A percentile compares a stretch with the other conserved stretches of the same genome.
Conservation (phyloP, 2,113 vertebrate genomes). For the Plotosus lineatus region DNA sequence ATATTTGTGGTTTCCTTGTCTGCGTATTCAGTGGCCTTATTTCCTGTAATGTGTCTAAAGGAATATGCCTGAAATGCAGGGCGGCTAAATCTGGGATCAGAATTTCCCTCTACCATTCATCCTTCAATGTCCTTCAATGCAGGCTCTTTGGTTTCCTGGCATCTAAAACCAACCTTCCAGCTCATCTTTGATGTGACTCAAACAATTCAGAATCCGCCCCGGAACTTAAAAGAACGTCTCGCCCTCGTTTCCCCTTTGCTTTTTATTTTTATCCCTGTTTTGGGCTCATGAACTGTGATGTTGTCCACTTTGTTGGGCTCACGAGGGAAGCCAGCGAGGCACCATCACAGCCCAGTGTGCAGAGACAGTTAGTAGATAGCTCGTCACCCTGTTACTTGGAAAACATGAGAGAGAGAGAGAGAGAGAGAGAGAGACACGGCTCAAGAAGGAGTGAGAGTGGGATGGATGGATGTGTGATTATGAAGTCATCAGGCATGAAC, state of each 20-base stretch:
- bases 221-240: constrained; percentile 59
- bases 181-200: constrained; percentile 75
- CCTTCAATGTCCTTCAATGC: constrained; percentile 72
- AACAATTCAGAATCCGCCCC: constrained; percentile 67
- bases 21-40: background rate
- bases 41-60: constrained; percentile 46
- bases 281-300: constrained; percentile 13
- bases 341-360: constrained; percentile 62
- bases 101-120: constrained; percentile 69
- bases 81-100: constrained; percentile 53
- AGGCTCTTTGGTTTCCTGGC: constrained; percentile 71
- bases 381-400: constrained; percentile 88
- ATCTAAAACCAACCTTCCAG: constrained; percentile 60
- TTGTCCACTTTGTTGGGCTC: constrained; percentile 16
- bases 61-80: constrained; percentile 58
- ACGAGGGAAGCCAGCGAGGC: background rate
- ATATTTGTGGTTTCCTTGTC: background rate
- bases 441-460: constrained; percentile 11
- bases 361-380: constrained; percentile 90
- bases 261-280: constrained; percentile 55
- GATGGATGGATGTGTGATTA: constrained; percentile 95
- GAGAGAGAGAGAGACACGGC: no score
- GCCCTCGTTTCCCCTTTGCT: constrained; percentile 48
- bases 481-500: constrained; percentile 99
- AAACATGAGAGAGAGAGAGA: constrained; percentile 68